Evolutionary conservation across 2,888 invertebrate species (phyloP).

Genomic region (Spisula subtruncata): DNA sequence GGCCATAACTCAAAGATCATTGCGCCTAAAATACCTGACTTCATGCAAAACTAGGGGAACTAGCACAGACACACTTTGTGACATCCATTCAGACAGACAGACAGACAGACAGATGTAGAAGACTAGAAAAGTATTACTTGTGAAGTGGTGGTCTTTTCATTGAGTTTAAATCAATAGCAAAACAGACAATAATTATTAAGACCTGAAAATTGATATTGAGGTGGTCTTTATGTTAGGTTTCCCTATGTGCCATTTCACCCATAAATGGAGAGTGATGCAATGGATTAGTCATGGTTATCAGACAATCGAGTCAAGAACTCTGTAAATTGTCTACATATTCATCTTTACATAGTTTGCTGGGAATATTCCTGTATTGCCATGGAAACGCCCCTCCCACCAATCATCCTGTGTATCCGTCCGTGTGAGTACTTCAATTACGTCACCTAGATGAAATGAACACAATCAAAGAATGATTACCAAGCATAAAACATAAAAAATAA

Average conservation of each 20-base stretch:
- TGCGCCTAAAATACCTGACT: no score
- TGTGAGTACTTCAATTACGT: constrained; percentile 80
- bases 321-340: neutral
- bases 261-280: neutral
- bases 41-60: no score
- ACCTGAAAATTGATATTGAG: neutral
- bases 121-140: no score
- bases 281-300: no score
- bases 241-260: neutral
- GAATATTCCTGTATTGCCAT: constrained; percentile 83
- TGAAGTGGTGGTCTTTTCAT: neutral
- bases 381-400: constrained; percentile 85
- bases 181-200: neutral
- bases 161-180: neutral
- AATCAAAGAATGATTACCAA: no score
- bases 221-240: neutral
- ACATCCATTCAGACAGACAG: no score
- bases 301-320: neutral
- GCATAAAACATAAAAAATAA: no score
- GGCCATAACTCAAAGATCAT: no score
- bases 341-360: constrained; percentile 84
- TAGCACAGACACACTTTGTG: no score
- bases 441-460: constrained; percentile 77
- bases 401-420: constrained; percentile 81
- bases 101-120: no score